Evolutionary conservation across 2,797 vertebrate species (phyloP).

Genomic region (Phaenicophaeus curvirostris): DNA sequence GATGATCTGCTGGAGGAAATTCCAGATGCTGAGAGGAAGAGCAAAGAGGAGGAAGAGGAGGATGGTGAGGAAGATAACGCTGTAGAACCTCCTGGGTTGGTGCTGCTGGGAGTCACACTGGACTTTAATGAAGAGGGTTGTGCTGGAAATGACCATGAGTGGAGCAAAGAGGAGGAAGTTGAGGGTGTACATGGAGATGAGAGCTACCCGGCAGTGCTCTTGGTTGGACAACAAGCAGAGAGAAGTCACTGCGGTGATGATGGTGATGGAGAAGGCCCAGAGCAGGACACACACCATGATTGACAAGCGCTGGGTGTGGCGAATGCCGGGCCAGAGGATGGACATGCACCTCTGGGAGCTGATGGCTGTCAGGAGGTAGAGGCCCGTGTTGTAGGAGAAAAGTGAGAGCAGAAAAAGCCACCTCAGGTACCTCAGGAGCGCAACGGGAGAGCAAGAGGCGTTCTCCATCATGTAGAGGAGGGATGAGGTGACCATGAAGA

Average conservation of each 20-base stretch:
- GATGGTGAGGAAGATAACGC: neutral
- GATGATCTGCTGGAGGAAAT: conserved; percentile 7
- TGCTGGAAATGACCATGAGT: neutral
- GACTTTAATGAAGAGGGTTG: neutral
- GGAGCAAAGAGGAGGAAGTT: conserved; percentile 1
- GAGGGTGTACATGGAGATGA: neutral
- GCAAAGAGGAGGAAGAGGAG: conserved; percentile 26
- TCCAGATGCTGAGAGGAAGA: neutral
- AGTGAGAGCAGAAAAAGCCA: neutral
- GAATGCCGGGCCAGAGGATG: neutral
- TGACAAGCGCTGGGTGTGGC: neutral
- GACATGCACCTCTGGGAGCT: conserved; percentile 51
- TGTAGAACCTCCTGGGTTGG: neutral
- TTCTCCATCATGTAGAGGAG: neutral
- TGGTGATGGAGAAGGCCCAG: conserved; percentile 20
- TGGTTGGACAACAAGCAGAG: neutral
- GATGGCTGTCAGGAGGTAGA: conserved; percentile 8
- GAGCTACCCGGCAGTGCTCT: accelerated
- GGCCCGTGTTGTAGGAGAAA: neutral
- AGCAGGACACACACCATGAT: neutral
- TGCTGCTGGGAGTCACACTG: neutral
- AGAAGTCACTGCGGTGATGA: neutral
- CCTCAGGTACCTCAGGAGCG: accelerated
- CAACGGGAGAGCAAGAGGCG: accelerated
- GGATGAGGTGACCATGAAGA: neutral